Percentiles rank a stretch among this genome's conserved stretches.
These are phyloP conservation scores for Metacarcinus magister DNA, from an alignment of 2,888 invertebrate species.

Conservation along the genomic window DNA sequence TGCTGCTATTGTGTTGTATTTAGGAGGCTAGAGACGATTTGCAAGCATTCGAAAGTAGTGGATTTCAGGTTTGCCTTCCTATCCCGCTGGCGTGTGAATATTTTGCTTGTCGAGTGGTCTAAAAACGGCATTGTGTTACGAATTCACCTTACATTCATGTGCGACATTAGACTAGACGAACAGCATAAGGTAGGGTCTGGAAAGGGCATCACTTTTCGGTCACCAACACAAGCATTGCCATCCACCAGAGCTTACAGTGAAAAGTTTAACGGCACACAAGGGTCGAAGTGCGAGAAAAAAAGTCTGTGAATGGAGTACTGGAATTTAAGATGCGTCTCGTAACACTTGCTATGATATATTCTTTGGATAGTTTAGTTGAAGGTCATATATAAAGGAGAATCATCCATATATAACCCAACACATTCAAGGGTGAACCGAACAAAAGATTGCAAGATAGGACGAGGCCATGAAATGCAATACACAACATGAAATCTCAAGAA, in stretches of 20 bases:
- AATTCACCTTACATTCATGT: not conserved
- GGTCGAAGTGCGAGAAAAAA: not conserved
- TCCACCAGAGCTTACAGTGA: not conserved
- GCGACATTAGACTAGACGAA: not conserved
- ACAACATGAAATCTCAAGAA: not conserved
- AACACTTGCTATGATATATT: not conserved
- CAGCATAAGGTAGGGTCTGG: not conserved
- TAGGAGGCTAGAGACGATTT: not conserved
- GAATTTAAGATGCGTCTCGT: not conserved
- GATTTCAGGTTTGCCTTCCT: not conserved
- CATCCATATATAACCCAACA: not conserved
- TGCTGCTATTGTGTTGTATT: not conserved
- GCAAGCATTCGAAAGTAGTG: not conserved
- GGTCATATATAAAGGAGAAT: not conserved
- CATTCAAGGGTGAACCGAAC: not conserved
- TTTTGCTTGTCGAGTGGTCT: not conserved
- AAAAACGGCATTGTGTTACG: not conserved
- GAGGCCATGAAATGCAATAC: conserved; percentile 7
- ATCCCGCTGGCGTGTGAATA: not conserved
- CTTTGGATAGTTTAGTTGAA: conserved; percentile 5
- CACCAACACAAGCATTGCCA: not conserved
- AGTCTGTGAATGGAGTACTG: not conserved
- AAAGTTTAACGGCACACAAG: not conserved
- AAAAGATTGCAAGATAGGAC: not conserved
- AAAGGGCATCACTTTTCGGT: not conserved